Base-by-base conservation (phyloP, 2,797 vertebrate species). In the Typhlichthys eigenmanni region DNA sequence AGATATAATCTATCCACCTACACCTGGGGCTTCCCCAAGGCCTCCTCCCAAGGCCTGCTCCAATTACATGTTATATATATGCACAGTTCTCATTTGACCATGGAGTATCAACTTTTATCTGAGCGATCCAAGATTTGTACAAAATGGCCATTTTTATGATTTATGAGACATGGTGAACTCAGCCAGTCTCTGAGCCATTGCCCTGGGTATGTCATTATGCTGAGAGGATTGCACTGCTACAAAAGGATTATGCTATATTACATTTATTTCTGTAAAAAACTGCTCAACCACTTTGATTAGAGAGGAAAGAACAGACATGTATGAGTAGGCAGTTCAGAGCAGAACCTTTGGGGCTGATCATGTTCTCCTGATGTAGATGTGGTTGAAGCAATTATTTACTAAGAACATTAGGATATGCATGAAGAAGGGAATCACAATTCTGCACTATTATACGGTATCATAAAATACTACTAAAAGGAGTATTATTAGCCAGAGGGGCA, bases 141-240 rank as follows among this genome's bases (percentile, higher is more conserved):
- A 43, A 43, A 43, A 2, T 43, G 8, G 14, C 9, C 48, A 51
- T 2, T 10, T 58, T 49, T 45, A 52, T 46, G 51, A 66, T 66
- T 68, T 13, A 47, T 58, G 45, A 71, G 65, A 64, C 32, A 19
- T 7, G 5, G 56, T 64, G 68, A 76, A 63, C 38, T 38, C 55
- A 47, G 56, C 55, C 67, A 55, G 60, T 68, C 72, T 71, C 74
- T 88, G 76, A 84, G 85, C 85, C 80, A 80, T 81, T 72, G 74
- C 65, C 71, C 71, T 75, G 75, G 71, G 81, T 70, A 71, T 69
- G 66, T 80, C 79, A 84, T 80, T 76, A 67, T 69, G 74, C 83
- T 88, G 89, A 91, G 89, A 88, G 88, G 89, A 91, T 90, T 90
- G 79, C 60, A n/a, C 64, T 63, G 79, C 74, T 82, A 69, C 76